Evolutionary conservation across 2,797 vertebrate genomes (phyloP).

Genomic region (Distichodus sexfasciatus): DNA sequence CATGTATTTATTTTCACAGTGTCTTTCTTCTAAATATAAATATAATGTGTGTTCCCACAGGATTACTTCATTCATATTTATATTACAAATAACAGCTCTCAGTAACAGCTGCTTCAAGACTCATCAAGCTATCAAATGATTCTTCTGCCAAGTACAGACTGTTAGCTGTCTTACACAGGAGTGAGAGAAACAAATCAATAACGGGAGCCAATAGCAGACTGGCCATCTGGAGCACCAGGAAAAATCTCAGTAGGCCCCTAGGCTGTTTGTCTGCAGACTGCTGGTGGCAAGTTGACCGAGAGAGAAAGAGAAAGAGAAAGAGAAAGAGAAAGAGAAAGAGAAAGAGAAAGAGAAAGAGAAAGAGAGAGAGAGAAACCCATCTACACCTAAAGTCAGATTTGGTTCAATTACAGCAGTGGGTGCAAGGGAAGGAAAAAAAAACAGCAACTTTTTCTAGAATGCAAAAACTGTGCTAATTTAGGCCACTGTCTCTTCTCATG

Average conservation of each 20-base stretch:
- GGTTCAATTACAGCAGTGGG: not conserved
- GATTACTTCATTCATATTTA: slow-evolving; percentile 43
- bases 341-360: not conserved
- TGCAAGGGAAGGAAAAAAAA: not conserved
- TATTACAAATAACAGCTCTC: slow-evolving; percentile 39
- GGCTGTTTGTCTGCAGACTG: slow-evolving; percentile 23
- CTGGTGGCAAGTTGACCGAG: slow-evolving; percentile 5
- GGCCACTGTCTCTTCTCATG: not conserved
- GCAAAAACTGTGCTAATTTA: not conserved
- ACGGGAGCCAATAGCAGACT: slow-evolving; percentile 42
- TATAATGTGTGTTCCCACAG: not conserved
- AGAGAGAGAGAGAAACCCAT: not conserved
- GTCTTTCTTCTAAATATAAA: slow-evolving; percentile 16
- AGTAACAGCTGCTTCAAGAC: slow-evolving; percentile 29
- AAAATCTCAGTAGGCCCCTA: slow-evolving; percentile 27
- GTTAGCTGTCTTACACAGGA: slow-evolving; percentile 50
- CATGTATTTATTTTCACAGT: not conserved
- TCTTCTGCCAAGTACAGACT: slow-evolving; percentile 43
- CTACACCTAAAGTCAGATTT: not conserved
- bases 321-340: slow-evolving; percentile 1
- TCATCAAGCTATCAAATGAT: slow-evolving; percentile 43
- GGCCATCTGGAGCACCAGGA: slow-evolving; percentile 39
- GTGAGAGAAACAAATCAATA: slow-evolving; percentile 53
- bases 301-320: not conserved
- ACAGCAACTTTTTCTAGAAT: not conserved